These are phyloP conservation scores for Philereme vetulata DNA, from an alignment of 2,888 invertebrate genomes.

Conservation along the genomic window DNA sequence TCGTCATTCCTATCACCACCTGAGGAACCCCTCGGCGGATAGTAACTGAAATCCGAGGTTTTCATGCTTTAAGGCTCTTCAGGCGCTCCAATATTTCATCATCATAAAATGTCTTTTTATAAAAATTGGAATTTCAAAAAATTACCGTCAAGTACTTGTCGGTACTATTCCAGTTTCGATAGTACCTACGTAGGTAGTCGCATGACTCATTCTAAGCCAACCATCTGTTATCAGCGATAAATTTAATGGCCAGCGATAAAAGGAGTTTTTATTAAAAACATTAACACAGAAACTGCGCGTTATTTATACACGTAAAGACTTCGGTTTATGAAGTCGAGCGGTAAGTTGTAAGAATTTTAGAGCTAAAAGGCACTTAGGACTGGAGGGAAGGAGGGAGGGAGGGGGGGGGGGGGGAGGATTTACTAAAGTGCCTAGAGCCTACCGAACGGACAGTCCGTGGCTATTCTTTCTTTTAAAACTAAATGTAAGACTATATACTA, in stretches of 20 bases:
- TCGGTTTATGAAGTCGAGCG: slow-evolving; percentile 17
- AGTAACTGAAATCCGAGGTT: no score
- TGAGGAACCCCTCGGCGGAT: no score
- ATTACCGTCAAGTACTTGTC: no score
- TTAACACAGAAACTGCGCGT: slow-evolving; percentile 42
- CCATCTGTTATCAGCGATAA: slow-evolving; percentile 44
- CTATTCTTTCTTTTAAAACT: background rate
- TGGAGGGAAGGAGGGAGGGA: slow-evolving; percentile 5
- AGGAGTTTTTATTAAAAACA: slow-evolving; percentile 50
- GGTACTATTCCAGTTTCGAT: slow-evolving; percentile 16
- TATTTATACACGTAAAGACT: slow-evolving; percentile 21
- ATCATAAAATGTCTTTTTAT: no score
- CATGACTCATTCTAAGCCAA: slow-evolving; percentile 32
- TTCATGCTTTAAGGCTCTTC: no score
- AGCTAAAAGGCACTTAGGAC: slow-evolving; percentile 16
- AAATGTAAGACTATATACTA: background rate
- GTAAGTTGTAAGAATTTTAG: slow-evolving; percentile 16
- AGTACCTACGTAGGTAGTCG: background rate
- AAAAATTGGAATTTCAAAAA: no score
- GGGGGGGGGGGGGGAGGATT: slow-evolving; percentile 7
- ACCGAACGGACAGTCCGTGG: background rate
- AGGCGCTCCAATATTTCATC: no score
- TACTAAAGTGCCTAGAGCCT: slow-evolving; percentile 6
- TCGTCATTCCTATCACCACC: no score
- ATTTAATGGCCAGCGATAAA: slow-evolving; percentile 49